These are phyloP conservation scores for Hydrolagus colliei DNA, from an alignment of 2,797 vertebrate genomes.

Conservation along the genomic window DNA sequence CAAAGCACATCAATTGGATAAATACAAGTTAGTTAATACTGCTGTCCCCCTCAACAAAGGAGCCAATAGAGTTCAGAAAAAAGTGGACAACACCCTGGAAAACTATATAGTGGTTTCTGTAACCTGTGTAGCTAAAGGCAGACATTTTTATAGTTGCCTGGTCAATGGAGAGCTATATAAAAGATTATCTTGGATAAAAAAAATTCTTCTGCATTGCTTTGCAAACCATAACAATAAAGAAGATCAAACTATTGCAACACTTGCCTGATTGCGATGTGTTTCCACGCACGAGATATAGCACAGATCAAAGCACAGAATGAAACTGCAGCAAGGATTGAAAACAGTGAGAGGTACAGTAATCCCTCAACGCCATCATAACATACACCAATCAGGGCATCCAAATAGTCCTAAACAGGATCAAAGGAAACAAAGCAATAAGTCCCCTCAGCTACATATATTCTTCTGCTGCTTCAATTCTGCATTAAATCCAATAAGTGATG, in stretches of 20 bases:
- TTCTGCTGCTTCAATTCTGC: too few relatives aligned
- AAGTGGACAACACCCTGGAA: too few relatives aligned
- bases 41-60: too few relatives aligned
- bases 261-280: conserved; percentile 68
- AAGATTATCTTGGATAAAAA: background rate
- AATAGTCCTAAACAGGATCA: conserved; percentile 68
- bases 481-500: too few relatives aligned
- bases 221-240: background rate
- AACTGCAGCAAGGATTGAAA: conserved; percentile 76
- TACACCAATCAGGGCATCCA: conserved; percentile 79
- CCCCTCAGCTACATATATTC: too few relatives aligned
- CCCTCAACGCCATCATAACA: conserved; percentile 92
- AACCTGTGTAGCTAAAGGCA: background rate
- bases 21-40: too few relatives aligned
- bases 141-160: background rate
- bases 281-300: conserved; percentile 65
- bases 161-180: background rate
- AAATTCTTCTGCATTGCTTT: background rate
- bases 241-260: background rate
- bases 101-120: too few relatives aligned
- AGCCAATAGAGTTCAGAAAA: too few relatives aligned
- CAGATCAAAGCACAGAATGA: conserved; percentile 78
- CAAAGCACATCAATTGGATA: too few relatives aligned
- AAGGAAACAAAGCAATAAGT: conserved; percentile 23
- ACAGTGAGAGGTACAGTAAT: conserved; percentile 82